Percentiles rank a stretch among this genome's conserved stretches.
Evolutionary conservation across 1,140 invertebrate species (phyloP).

Genomic region (Drosophila baimaii): DNA sequence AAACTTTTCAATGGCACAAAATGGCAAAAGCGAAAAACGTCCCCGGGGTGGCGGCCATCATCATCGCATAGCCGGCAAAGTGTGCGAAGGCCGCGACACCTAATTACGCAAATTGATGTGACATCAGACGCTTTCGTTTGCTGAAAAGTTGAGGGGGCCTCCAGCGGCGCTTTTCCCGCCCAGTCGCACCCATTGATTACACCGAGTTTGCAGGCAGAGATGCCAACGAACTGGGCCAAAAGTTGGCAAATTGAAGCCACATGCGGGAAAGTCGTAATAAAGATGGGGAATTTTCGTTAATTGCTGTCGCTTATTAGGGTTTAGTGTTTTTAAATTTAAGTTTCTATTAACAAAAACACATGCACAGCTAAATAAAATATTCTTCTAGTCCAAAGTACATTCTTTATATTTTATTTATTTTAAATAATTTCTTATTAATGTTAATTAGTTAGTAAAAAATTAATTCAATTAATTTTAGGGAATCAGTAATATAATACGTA

Average conservation of each 20-base stretch:
- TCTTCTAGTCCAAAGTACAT: no score
- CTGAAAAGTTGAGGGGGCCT: constrained; percentile 7
- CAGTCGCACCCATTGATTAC: constrained; percentile 21
- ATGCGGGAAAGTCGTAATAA: neutral
- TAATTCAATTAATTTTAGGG: neutral
- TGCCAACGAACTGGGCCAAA: neutral
- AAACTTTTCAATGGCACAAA: constrained; percentile 39
- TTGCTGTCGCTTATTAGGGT: neutral
- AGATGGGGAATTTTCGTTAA: neutral
- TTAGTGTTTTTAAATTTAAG: no score
- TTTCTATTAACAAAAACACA: no score
- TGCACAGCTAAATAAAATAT: no score
- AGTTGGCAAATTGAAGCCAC: neutral
- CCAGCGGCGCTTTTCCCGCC: constrained; percentile 13
- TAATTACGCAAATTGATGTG: constrained; percentile 52
- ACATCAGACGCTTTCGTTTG: constrained; percentile 19
- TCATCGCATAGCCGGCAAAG: constrained; percentile 5
- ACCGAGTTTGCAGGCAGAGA: constrained; percentile 4
- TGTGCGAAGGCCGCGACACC: constrained; percentile 33
- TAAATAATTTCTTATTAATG: no score
- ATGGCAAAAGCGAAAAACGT: constrained; percentile 2
- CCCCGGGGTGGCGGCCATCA: constrained; percentile 19
- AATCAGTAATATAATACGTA: no score
- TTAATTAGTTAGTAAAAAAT: neutral
- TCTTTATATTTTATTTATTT: neutral